Conservation (phyloP, 1,140 invertebrate species). For the Drosophila pectinifera region DNA sequence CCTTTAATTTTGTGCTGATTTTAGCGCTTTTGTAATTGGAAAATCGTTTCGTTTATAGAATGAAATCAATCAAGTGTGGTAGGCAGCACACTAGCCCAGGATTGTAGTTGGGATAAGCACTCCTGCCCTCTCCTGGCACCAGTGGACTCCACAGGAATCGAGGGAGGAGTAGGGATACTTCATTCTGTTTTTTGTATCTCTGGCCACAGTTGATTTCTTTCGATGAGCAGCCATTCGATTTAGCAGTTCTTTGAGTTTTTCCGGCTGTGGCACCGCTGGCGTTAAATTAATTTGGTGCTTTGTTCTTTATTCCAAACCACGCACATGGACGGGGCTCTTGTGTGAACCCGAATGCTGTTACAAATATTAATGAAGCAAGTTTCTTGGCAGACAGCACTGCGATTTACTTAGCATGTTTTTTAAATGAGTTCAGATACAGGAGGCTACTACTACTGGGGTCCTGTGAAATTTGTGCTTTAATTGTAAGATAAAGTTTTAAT, state of each 20-base stretch:
- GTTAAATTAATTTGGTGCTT: constrained; percentile 77
- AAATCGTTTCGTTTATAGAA: constrained; percentile 79
- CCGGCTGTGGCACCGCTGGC: constrained; percentile 43
- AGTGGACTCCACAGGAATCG: constrained; percentile 51
- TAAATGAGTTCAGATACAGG: background rate
- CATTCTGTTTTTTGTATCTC: constrained; percentile 61
- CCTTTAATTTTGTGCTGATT: constrained; percentile 76
- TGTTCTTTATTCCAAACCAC: constrained; percentile 51
- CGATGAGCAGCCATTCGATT: constrained; percentile 28
- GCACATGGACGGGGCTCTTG: constrained; percentile 23
- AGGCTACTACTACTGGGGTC: constrained; percentile 1
- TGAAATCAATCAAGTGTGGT: constrained; percentile 83
- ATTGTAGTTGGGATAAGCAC: constrained; percentile 46
- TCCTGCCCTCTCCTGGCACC: constrained; percentile 35
- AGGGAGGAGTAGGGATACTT: constrained; percentile 51
- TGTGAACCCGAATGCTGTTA: constrained; percentile 42
- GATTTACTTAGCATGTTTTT: constrained; percentile 60
- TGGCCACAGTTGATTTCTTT: constrained; percentile 63
- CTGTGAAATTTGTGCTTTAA: constrained; percentile 27
- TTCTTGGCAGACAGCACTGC: constrained; percentile 17
- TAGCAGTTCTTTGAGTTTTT: constrained; percentile 20
- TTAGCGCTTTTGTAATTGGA: constrained; percentile 81
- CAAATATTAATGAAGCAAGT: constrained; percentile 75
- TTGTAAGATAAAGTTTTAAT: constrained; percentile 45
- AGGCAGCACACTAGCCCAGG: constrained; percentile 63